Evolutionary conservation across 2,113 vertebrate genomes (phyloP), one percentile per base, ranked within the genome.

Genomic region (Isurus oxyrinchus): DNA sequence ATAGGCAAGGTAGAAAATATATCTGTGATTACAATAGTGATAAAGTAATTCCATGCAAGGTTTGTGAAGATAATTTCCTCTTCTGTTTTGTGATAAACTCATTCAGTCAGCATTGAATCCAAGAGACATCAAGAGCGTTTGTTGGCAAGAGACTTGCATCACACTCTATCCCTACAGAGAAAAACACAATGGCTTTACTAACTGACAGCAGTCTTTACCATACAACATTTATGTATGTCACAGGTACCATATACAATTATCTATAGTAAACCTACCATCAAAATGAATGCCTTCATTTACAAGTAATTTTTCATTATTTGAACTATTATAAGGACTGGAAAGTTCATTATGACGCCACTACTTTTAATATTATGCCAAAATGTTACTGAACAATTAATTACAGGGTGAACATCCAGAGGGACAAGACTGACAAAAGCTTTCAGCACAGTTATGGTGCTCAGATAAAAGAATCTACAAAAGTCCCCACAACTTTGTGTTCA

Each of bases 41-140:
- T 95, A 95, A 27, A 69, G 67, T 76, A 95, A 95, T 95, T 76
- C 94, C 94, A 95, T 95, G 94, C 94, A 95, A 95, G 94, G 40
- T 69, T 49, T 69, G 40, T 72, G 67, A 72, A 95, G 67, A 72
- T 31, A 0, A 49, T 55, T 55, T 95, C 44, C 67, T 95, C 94
- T 72, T 95, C 94, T n/a, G 90, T 55, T 95, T 76, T 49, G 27
- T 67, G 27, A 49, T 67, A 69, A 95, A 67, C 63, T 44, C 40
- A 69, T 5, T 69, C 27, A 67, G 66, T 95, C 94, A 72, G 44
- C 67, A 76, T 95, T 95, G 94, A 67, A 72, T 95, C 66, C 21
- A 44, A 95, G 94, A 19, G 44, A 95, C 69, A 72, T 84, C 40
- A 94, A 55, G 94, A 69, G 94, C 55, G 94, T 76, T 53, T 72